Base-by-base conservation (phyloP, 2,888 invertebrate species). In the Epirrhoe alternata region DNA sequence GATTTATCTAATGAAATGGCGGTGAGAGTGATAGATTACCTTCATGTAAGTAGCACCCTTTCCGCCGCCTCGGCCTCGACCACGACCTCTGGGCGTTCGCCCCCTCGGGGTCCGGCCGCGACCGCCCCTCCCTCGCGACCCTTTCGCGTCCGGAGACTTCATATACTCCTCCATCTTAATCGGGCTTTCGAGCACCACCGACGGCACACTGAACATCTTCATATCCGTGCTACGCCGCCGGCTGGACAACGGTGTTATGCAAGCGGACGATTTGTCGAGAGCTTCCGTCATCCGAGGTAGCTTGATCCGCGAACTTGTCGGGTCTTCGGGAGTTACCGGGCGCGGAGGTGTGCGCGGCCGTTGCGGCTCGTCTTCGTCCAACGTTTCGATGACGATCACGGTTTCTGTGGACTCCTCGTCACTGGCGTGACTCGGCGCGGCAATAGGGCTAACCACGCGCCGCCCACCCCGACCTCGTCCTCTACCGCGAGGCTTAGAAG, bases 221-320 rank as follows among this genome's bases (percentile, higher is more conserved):
- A 82, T 71, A 14, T 84, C 77, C 1, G 82, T 79, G 61, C 76
- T 84, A 30, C 85, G 79, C 33, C 86, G 80, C 47, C 90, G 81
- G 68, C 88, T 89, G 24, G 89, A 81, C 35, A 92, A 75, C 12
- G 91, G 89, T 5, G 91, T 90, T 4, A 84, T 75, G 66, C 88
- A 88, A 4, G 80, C 83, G 0, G 88, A 87, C 79, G 89, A 87
- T 58, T 92, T 90, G 69, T 92, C 91, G 4, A 92, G 78, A 2
- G 91, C 92, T 69, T 92, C 93, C 1, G 92, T 92, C 89, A 92
- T 88, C 0, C 92, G 82, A n/a, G 92, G 92, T 54, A 91, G 80
- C 70, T 92, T 92, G 64, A 92, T 86, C 33, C 92, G 80, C n/a
- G 91, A 89, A 70, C 91, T 90, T 1, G 88, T 92, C 1, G 92